phyloP scores from a whole-genome alignment of 2,888 invertebrate species.

The Apamea sordens region DNA sequence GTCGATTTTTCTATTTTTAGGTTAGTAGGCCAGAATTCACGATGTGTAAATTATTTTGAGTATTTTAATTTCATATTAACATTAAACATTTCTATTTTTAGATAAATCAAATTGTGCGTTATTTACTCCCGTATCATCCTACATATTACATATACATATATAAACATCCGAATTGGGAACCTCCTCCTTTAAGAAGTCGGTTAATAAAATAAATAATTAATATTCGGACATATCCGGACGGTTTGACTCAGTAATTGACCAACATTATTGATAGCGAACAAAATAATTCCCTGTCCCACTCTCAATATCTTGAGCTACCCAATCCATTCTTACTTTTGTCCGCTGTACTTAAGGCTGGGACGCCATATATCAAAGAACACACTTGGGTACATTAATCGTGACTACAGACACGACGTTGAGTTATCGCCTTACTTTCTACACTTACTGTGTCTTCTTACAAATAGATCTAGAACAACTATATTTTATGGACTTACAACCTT shows the following conservation, averaged over 20 bases:
- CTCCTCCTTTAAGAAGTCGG: no score
- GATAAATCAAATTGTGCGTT: no score
- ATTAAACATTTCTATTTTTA: no score
- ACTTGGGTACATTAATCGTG: constrained; percentile 58
- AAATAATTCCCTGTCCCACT: constrained; percentile 11
- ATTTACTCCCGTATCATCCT: no score
- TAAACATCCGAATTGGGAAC: no score
- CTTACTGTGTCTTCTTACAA: constrained; percentile 18
- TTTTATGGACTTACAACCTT: constrained; percentile 5
- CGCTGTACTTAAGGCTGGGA: background rate
- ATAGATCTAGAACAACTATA: constrained; percentile 14
- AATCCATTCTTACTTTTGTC: constrained; percentile 26
- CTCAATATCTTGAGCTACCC: constrained; percentile 34
- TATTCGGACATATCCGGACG: background rate
- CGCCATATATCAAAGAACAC: constrained; percentile 52
- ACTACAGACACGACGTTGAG: constrained; percentile 42
- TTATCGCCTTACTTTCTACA: constrained; percentile 40
- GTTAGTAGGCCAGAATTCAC: no score
- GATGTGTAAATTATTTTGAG: no score
- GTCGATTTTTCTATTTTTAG: no score
- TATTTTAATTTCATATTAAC: no score
- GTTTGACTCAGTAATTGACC: background rate
- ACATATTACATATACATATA: no score
- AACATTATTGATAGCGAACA: constrained; percentile 14
- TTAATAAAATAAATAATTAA: background rate